Conservation (phyloP, 2,888 invertebrate genomes). For the Lasioglossum zephyrum region DNA sequence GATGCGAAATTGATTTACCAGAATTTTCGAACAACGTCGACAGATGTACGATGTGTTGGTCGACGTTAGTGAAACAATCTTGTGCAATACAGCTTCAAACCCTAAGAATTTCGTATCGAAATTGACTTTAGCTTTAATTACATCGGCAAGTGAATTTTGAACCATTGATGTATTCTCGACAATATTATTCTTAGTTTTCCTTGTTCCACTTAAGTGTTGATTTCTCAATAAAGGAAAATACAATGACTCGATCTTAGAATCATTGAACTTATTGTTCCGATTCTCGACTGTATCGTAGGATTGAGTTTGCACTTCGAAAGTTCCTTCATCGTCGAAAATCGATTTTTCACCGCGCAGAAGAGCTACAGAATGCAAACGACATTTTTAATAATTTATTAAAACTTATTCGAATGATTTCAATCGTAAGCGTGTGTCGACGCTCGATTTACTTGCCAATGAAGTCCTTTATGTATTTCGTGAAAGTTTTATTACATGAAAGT, state of each 20-base stretch:
- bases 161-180: slow-evolving; percentile 34
- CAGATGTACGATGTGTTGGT: slow-evolving; percentile 66
- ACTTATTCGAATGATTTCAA: not conserved
- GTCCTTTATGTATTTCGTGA: slow-evolving; percentile 73
- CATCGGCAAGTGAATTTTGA: slow-evolving; percentile 68
- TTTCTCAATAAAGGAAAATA: slow-evolving; percentile 10
- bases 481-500: slow-evolving; percentile 70
- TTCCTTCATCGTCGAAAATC: slow-evolving; percentile 1
- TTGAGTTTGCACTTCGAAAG: slow-evolving; percentile 30
- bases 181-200: slow-evolving; percentile 23
- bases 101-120: slow-evolving; percentile 78
- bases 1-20: slow-evolving; percentile 34
- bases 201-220: not conserved
- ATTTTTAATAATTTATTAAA: slow-evolving; percentile 1
- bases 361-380: slow-evolving; percentile 28
- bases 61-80: slow-evolving; percentile 48
- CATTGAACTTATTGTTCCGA: not conserved
- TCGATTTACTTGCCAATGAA: slow-evolving; percentile 71
- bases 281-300: not conserved
- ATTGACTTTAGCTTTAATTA: slow-evolving; percentile 78
- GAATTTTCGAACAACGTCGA: slow-evolving; percentile 71
- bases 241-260: slow-evolving; percentile 4
- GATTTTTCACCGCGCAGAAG: slow-evolving; percentile 29
- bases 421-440: not conserved
- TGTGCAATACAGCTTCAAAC: slow-evolving; percentile 74